phyloP scores from a whole-genome alignment of 2,888 invertebrate species.

The Microplitis manilae region DNA sequence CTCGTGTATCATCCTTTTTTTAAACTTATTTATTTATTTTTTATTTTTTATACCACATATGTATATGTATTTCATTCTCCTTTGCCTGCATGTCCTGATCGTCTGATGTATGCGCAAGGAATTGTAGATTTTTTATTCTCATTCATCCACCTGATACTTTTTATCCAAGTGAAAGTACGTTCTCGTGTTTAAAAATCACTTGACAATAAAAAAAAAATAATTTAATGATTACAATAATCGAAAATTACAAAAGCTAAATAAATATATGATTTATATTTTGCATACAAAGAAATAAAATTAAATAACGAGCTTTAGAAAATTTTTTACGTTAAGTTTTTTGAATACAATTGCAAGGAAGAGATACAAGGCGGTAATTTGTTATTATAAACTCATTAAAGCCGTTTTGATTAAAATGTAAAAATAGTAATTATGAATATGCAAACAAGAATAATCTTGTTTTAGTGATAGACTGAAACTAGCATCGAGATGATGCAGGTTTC shows the following conservation, averaged over 20 bases:
- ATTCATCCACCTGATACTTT: slow-evolving; percentile 3
- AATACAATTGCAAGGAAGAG: background rate
- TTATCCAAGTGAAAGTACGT: slow-evolving; percentile 17
- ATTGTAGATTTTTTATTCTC: background rate
- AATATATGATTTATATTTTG: no score
- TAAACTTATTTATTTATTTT: background rate
- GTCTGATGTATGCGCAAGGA: background rate
- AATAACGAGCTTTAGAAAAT: no score
- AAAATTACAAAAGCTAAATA: no score
- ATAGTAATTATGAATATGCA: background rate
- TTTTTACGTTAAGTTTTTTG: no score
- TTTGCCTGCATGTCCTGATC: background rate
- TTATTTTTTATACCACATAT: slow-evolving; percentile 3
- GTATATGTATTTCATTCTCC: background rate
- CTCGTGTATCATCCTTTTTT: slow-evolving; percentile 25
- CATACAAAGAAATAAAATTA: no score
- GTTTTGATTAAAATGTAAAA: background rate
- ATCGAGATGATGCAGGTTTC: slow-evolving; percentile 39
- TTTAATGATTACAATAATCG: background rate
- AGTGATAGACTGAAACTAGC: background rate
- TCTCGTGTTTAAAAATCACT: background rate
- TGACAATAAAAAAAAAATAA: background rate
- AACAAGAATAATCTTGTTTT: slow-evolving; percentile 3
- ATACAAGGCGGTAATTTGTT: background rate
- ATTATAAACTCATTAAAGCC: background rate